Evolutionary conservation across 2,113 vertebrate species (phyloP), one percentile per base, ranked within the genome.

Genomic region (Chaetops frenatus): DNA sequence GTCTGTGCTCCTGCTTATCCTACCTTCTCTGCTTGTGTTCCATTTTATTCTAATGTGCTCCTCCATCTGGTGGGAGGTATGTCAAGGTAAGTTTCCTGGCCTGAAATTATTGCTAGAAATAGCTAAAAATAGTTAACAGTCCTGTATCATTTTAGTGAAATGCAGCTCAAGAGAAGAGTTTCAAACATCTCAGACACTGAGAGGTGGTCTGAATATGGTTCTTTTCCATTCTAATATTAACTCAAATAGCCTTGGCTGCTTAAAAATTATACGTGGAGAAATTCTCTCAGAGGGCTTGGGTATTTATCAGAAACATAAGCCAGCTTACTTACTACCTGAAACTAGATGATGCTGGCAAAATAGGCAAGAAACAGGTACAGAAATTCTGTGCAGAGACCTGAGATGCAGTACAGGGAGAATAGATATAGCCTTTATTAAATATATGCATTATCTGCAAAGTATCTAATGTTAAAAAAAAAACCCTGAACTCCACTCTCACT

Each of bases 61-160:
- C 53, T 92, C 44, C 1, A 0, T 23, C 45, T 45, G 36, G 6
- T 3, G 4, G 8, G 24, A 33, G n/a, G 2, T 29, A 12, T 42
- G 20, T 82, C 48, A 44, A 18, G 11, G 31, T 35, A 64, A 17
- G 6, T 47, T 82, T 92, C 29, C 42, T 79, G 40, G 9, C 25
- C n/a, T 74, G n/a, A 67, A 50, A 67, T 33, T n/a, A 38, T 20
- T 78, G 19, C 35, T 78, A 58, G 47, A 92, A 86, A 85, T 47
- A 84, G 22, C 16, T 51, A 38, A 62, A 62, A 66, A 33, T 20
- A 64, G 2, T 58, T 67, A 19, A 2, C 16, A 44, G 40, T 81
- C 40, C 6, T 23, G 7, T 51, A 28, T 64, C 51, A 29, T 66
- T 81, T 48, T 67, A 66, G 10, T 48, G 53, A 82, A 81, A 82